These are phyloP conservation scores for Varecia variegata DNA, from an alignment of 2,797 vertebrate genomes.

Conservation along the genomic window DNA sequence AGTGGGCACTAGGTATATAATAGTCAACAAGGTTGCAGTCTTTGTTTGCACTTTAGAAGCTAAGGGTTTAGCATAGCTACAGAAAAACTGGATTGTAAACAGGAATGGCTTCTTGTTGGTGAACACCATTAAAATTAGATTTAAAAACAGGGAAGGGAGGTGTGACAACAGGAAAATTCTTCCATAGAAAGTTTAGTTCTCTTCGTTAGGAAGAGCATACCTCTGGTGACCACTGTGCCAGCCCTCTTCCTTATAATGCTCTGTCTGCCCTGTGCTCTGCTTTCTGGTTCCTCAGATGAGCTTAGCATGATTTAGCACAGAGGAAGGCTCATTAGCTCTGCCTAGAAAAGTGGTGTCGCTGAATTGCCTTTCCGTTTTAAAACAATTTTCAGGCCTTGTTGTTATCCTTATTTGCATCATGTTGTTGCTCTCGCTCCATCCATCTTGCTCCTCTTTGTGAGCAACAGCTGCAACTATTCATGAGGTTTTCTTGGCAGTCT, in stretches of 20 bases:
- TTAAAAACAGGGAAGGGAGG: slow-evolving; percentile 31
- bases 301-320: slow-evolving; percentile 36
- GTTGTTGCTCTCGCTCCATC: slow-evolving; percentile 44
- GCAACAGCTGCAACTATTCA: slow-evolving; percentile 42
- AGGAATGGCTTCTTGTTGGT: slow-evolving; percentile 2
- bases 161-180: slow-evolving; percentile 56
- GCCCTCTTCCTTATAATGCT: neutral
- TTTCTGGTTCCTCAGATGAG: slow-evolving; percentile 8
- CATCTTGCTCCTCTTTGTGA: slow-evolving; percentile 42
- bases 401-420: slow-evolving; percentile 50
- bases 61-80: neutral
- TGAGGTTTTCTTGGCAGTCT: slow-evolving; percentile 68
- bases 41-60: neutral
- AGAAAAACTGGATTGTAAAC: slow-evolving; percentile 5
- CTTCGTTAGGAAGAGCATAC: neutral
- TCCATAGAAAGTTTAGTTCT: neutral
- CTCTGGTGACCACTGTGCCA: neutral
- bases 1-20: neutral
- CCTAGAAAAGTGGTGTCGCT: neutral
- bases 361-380: slow-evolving; percentile 42
- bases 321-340: slow-evolving; percentile 29
- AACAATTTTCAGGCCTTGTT: slow-evolving; percentile 46
- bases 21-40: neutral
- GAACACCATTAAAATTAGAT: slow-evolving; percentile 51
- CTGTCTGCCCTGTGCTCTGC: neutral